phyloP scores from a whole-genome alignment of 2,888 invertebrate genomes.

The Cheilosia impressa region DNA sequence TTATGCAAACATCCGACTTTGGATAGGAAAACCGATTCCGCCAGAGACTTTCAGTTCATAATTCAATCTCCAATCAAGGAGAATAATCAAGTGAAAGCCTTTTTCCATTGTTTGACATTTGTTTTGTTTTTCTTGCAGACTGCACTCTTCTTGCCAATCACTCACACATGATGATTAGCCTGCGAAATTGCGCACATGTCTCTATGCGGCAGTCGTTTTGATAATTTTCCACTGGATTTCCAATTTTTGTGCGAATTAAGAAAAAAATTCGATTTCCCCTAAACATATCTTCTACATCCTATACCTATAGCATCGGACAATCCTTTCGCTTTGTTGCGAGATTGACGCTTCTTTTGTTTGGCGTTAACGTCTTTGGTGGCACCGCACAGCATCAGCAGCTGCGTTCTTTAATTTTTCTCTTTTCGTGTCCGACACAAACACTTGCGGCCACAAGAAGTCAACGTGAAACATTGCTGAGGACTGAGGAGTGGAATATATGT shows the following conservation, averaged over 20 bases:
- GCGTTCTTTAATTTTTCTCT: constrained; percentile 4
- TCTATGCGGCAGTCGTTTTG: constrained; percentile 36
- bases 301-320: constrained; percentile 49
- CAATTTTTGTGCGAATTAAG: constrained; percentile 22
- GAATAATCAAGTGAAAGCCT: constrained; percentile 66
- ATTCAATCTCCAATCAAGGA: constrained; percentile 65
- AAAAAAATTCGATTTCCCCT: constrained; percentile 26
- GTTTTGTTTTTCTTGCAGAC: neutral
- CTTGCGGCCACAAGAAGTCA: constrained; percentile 15
- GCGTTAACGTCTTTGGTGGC: constrained; percentile 33
- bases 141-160: constrained; percentile 48
- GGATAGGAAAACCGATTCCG: constrained; percentile 15
- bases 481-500: constrained; percentile 29
- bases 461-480: constrained; percentile 2
- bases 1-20: constrained; percentile 20
- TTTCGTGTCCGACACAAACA: neutral
- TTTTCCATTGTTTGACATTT: constrained; percentile 67
- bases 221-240: constrained; percentile 42
- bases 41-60: constrained; percentile 57
- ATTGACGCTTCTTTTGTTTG: constrained; percentile 26
- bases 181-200: constrained; percentile 49
- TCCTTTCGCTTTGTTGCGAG: constrained; percentile 39
- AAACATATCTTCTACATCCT: constrained; percentile 54
- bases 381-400: constrained; percentile 24
- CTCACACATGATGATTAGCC: constrained; percentile 54